Percentiles rank a stretch among this genome's conserved stretches.
These are phyloP conservation scores for Myotis planiceps DNA, from an alignment of 2,797 vertebrate genomes.

Conservation along the genomic window DNA sequence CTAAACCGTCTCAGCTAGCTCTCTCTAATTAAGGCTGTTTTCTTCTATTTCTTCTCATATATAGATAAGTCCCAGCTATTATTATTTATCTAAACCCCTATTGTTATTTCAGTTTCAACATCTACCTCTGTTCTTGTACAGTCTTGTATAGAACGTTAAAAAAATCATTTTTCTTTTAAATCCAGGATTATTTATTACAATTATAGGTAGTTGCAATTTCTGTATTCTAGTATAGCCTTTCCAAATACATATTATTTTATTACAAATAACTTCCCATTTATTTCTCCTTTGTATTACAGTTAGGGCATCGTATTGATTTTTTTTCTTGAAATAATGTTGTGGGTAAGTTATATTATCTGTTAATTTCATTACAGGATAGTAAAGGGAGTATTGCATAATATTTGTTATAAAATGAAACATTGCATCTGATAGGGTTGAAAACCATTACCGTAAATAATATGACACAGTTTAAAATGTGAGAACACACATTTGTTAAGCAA, in stretches of 20 bases:
- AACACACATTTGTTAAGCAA: neutral
- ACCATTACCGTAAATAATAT: neutral
- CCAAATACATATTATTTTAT: slow-evolving; percentile 43
- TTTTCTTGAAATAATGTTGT: slow-evolving; percentile 47
- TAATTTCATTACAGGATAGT: slow-evolving; percentile 63
- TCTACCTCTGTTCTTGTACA: neutral
- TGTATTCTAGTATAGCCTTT: neutral
- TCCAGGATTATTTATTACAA: slow-evolving; percentile 3
- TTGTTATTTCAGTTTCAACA: neutral
- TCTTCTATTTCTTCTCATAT: neutral
- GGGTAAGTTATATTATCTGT: slow-evolving; percentile 62
- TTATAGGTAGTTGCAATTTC: neutral
- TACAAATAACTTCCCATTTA: slow-evolving; percentile 35
- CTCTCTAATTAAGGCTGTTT: neutral
- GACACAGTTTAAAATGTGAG: neutral
- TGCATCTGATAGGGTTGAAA: slow-evolving; percentile 34
- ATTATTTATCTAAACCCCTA: neutral
- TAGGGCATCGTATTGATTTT: slow-evolving; percentile 42
- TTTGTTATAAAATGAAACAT: slow-evolving; percentile 40
- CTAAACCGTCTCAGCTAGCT: neutral
- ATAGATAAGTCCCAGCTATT: neutral
- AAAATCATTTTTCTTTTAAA: slow-evolving; percentile 20
- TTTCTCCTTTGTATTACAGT: slow-evolving; percentile 44
- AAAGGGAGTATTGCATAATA: slow-evolving; percentile 41
- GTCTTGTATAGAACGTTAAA: neutral